These are phyloP conservation scores for Zaprionus tsacasi DNA, from an alignment of 1,140 invertebrate genomes.

Conservation along the genomic window DNA sequence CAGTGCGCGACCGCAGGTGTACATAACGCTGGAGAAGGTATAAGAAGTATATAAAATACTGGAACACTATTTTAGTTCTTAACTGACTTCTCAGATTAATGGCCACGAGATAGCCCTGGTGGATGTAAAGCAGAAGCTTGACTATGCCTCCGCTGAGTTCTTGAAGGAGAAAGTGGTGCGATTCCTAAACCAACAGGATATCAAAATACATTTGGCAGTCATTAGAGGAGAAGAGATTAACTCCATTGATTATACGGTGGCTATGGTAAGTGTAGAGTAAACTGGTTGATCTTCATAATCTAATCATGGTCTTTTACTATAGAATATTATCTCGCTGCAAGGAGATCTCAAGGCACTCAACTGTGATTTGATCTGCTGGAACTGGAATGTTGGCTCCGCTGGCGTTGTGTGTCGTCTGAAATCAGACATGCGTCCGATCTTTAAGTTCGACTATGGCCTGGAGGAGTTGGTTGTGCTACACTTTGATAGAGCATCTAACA, in stretches of 20 bases:
- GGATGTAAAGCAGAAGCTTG: constrained; percentile 74
- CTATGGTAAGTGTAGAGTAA: constrained; percentile 84
- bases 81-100: constrained; percentile 42
- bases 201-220: constrained; percentile 84
- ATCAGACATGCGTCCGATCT: constrained; percentile 56
- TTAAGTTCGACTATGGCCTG: constrained; percentile 62
- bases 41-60: constrained; percentile 34
- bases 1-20: constrained; percentile 89
- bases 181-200: constrained; percentile 49
- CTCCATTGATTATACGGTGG: constrained; percentile 87
- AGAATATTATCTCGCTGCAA: constrained; percentile 76
- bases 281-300: not conserved
- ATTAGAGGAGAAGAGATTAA: constrained; percentile 87
- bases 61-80: not conserved
- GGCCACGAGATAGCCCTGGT: constrained; percentile 64
- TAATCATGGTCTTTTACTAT: not conserved
- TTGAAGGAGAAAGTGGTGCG: constrained; percentile 74
- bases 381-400: constrained; percentile 75
- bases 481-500: constrained; percentile 59
- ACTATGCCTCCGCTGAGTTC: constrained; percentile 77
- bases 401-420: constrained; percentile 77
- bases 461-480: constrained; percentile 65
- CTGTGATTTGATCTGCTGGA: constrained; percentile 77
- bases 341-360: constrained; percentile 64
- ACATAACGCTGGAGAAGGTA: constrained; percentile 87